A percentile compares a stretch with the other conserved stretches of the same genome.
phyloP scores from a whole-genome alignment of 2,888 invertebrate genomes.

The Spisula solida region DNA sequence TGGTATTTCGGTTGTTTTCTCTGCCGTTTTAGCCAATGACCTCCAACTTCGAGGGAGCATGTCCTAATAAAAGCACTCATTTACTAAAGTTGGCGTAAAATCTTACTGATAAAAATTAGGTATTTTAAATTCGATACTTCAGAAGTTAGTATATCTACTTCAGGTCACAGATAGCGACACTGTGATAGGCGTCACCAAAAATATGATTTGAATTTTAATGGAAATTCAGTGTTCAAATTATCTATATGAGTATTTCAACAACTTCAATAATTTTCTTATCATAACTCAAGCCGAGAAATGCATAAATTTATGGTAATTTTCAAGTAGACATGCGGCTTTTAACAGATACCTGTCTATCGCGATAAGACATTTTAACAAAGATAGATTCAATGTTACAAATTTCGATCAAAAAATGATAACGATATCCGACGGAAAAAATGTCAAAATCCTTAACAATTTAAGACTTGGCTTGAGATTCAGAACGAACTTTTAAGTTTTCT shows the following conservation, averaged over 20 bases:
- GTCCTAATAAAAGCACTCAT: no score
- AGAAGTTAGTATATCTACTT: background rate
- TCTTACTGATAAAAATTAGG: no score
- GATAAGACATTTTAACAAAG: background rate
- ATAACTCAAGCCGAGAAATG: background rate
- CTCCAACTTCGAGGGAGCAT: no score
- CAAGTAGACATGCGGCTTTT: background rate
- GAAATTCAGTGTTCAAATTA: background rate
- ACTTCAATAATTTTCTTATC: background rate
- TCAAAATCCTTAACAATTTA: no score
- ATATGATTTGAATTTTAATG: constrained; percentile 12
- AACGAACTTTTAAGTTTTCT: no score
- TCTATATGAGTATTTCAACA: constrained; percentile 8
- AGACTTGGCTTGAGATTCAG: no score
- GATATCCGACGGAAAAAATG: no score
- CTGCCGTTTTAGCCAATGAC: no score
- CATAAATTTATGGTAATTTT: background rate
- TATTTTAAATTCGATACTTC: background rate
- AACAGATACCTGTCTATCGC: background rate
- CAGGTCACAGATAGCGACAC: background rate
- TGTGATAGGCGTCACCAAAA: background rate
- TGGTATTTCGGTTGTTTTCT: no score
- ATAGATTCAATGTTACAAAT: no score
- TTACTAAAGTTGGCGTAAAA: no score
- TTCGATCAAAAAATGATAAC: no score